Base-by-base conservation (phyloP, 1,140 invertebrate genomes). In the Hylaeus anthracinus region DNA sequence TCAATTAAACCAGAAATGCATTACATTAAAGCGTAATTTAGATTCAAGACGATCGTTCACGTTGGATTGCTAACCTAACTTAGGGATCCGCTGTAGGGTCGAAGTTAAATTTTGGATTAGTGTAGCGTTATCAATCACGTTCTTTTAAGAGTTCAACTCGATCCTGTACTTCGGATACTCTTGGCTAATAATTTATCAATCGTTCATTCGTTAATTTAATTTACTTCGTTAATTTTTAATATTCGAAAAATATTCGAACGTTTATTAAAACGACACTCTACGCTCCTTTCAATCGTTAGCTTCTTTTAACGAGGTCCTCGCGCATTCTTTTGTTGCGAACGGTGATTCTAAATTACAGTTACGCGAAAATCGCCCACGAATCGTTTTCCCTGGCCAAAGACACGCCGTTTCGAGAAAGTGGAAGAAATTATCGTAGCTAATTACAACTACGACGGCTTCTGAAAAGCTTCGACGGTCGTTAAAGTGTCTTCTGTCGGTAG, bases 1-100 rank as follows among this genome's bases (percentile, higher is more conserved):
- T 70, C 58, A 51, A 39, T 63, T 79, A 72, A 69, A 53, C 45
- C 63, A 43, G 70, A 56, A 64, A 72, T 51, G 41, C 53, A 56
- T 79, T 73, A 56, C 70, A 41, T 77, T 77, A 58, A 77, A 71
- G 15, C 56, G 56, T 61, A 71, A 71, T 41, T 45, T 39, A 48
- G 51, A 72, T 79, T 72, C 58, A 79, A 79, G 71, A 53, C 69
- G 63, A 79, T 79, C 69, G 39, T 63, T 70, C 15, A n/a, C 51
- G 41, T 63, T 43, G 43, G 51, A 72, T 45, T 58, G n/a, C 53
- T 64, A 72, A 61, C 51, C 58, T 45, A 72, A 79, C 51, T 48
- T 55, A 45, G 41, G 55, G 15, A 43, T 71, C 69, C 39, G 15
- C 39, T 55, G 37, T 53, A n/a, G 26, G 37, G 3, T 26, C n/a